These are phyloP conservation scores for Panulirus ornatus DNA, from an alignment of 1,140 invertebrate genomes.

Conservation along the genomic window DNA sequence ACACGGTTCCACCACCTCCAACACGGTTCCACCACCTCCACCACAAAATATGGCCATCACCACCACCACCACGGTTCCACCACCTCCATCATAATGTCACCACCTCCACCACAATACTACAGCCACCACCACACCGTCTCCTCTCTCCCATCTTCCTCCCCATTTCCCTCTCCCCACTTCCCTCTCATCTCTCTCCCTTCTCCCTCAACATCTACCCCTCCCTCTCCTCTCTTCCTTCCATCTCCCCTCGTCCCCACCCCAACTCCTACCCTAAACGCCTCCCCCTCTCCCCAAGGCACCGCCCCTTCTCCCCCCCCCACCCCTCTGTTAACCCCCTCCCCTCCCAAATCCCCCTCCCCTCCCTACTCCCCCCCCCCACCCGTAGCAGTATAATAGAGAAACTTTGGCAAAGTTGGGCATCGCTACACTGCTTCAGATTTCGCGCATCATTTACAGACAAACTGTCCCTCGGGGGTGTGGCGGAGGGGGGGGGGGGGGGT, in stretches of 20 bases:
- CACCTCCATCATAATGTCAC: too few relatives aligned
- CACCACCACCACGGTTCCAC: too few relatives aligned
- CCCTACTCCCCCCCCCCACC: neutral
- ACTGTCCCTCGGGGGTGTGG: neutral
- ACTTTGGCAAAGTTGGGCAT: neutral
- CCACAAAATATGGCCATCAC: too few relatives aligned
- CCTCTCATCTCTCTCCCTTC: neutral
- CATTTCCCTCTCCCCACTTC: neutral
- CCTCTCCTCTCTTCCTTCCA: neutral
- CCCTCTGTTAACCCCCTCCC: neutral
- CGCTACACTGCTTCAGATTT: constrained; percentile 26
- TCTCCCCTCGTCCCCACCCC: neutral
- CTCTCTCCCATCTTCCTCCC: neutral
- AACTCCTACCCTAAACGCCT: neutral
- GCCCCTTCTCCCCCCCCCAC: neutral
- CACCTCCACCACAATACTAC: too few relatives aligned
- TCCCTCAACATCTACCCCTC: too few relatives aligned
- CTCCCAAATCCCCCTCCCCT: constrained; percentile 9
- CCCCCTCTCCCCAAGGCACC: neutral
- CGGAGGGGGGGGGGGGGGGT: neutral
- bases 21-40: too few relatives aligned
- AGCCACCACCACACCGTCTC: too few relatives aligned
- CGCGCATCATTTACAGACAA: constrained; percentile 15
- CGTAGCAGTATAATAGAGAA: constrained; percentile 38
- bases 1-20: too few relatives aligned